Conservation (phyloP, 2,797 vertebrate species). For the Darevskia nairensis region DNA sequence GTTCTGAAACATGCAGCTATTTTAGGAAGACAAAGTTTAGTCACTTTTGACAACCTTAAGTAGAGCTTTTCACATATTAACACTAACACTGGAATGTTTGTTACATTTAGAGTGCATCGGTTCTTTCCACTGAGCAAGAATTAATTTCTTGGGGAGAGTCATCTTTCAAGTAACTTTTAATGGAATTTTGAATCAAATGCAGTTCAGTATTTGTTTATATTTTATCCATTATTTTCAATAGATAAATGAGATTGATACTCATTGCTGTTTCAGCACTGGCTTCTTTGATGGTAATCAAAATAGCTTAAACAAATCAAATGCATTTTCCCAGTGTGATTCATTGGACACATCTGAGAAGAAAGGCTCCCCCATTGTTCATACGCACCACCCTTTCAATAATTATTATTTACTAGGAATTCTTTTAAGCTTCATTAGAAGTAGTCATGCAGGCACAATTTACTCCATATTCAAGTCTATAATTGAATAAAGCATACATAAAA, state of each 20-base stretch:
- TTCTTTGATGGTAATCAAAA: conserved; percentile 58
- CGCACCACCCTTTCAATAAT: conserved; percentile 52
- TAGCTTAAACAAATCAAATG: conserved; percentile 59
- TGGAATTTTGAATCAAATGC: background rate
- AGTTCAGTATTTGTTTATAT: conserved; percentile 48
- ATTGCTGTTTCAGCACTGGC: conserved; percentile 40
- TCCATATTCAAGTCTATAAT: conserved; percentile 26
- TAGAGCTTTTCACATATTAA: background rate
- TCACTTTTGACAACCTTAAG: background rate
- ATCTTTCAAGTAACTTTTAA: conserved; percentile 39
- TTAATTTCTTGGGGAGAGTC: background rate
- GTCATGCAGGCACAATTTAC: conserved; percentile 33
- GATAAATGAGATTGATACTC: conserved; percentile 37
- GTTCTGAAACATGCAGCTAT: background rate
- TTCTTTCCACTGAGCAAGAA: conserved; percentile 15
- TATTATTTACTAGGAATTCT: conserved; percentile 48
- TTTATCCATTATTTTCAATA: conserved; percentile 10
- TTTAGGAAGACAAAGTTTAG: background rate
- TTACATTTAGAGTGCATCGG: background rate
- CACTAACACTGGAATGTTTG: background rate
- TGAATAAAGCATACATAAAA: conserved; percentile 10
- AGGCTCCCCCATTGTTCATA: conserved; percentile 35
- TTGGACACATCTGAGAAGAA: conserved; percentile 48
- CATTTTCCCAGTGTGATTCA: conserved; percentile 42
- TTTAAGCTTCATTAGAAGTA: conserved; percentile 28